These are phyloP conservation scores for Sturnus vulgaris DNA, from an alignment of 2,113 vertebrate genomes.

Conservation along the genomic window DNA sequence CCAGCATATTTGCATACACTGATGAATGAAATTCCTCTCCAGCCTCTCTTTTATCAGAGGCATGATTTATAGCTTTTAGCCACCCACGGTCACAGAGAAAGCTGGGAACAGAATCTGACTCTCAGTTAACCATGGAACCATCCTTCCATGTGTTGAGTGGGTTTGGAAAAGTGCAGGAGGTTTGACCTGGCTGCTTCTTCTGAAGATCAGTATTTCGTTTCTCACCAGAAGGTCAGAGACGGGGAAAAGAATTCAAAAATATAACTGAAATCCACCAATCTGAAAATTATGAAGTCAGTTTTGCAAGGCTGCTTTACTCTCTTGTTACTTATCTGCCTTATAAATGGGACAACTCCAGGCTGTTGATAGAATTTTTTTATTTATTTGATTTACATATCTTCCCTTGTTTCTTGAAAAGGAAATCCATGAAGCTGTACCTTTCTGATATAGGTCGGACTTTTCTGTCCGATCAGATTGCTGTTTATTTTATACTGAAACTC, in stretches of 20 bases:
- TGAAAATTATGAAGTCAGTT: background rate
- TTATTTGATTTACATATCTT: background rate
- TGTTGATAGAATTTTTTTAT: background rate
- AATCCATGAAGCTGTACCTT: background rate
- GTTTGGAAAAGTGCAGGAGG: background rate
- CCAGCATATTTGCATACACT: accelerated
- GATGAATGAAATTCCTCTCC: background rate
- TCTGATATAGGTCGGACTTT: background rate
- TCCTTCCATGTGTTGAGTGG: background rate
- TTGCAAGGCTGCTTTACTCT: background rate
- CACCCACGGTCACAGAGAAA: background rate
- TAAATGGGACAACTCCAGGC: background rate
- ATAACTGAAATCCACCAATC: background rate
- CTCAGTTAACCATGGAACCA: background rate
- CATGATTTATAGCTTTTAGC: background rate
- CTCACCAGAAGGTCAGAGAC: background rate
- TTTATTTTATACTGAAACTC: background rate
- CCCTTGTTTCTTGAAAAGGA: background rate
- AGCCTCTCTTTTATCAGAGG: background rate
- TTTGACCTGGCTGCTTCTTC: background rate
- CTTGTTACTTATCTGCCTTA: background rate
- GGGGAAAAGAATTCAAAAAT: background rate
- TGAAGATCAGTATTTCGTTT: background rate
- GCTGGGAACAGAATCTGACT: background rate
- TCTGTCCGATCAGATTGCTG: background rate